Conservation (phyloP, 2,113 vertebrate species). For the Hemiprocne comata region DNA sequence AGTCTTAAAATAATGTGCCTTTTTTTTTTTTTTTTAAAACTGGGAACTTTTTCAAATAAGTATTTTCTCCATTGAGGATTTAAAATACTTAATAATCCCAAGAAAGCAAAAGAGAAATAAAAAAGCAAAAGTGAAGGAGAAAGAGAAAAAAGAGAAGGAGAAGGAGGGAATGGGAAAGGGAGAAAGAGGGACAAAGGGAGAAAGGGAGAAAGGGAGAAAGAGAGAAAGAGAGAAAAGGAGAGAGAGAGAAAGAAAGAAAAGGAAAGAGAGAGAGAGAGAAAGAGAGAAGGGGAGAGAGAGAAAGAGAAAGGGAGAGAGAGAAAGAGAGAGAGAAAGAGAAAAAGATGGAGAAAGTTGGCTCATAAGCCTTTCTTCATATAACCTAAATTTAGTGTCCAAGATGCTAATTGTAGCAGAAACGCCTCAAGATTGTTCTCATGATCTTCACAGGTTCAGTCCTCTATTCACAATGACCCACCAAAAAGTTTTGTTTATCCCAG, state of each 20-base stretch:
- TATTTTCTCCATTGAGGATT: background rate
- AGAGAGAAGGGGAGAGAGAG: too few species aligned
- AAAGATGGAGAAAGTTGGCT: rapidly evolving
- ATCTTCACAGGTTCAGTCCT: background rate
- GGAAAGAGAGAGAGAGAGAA: background rate
- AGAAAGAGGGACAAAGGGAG: too few species aligned
- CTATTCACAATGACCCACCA: background rate
- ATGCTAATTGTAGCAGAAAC: background rate
- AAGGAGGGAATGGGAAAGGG: background rate
- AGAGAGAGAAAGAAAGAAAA: too few species aligned
- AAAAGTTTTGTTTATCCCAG: background rate
- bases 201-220: rapidly evolving
- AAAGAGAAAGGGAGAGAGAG: background rate
- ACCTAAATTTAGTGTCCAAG: background rate
- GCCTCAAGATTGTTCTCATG: background rate
- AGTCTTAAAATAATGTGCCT: background rate
- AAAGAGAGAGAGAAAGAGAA: background rate
- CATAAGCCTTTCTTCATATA: rapidly evolving
- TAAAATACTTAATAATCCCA: background rate
- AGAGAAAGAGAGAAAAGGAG: background rate
- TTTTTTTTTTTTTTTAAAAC: background rate
- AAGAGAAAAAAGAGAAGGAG: background rate
- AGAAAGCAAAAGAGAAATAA: too few species aligned
- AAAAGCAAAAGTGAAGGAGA: background rate
- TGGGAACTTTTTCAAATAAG: background rate